Evolutionary conservation across 2,797 vertebrate genomes (phyloP).

Genomic region (Cephalopachus bancanus): DNA sequence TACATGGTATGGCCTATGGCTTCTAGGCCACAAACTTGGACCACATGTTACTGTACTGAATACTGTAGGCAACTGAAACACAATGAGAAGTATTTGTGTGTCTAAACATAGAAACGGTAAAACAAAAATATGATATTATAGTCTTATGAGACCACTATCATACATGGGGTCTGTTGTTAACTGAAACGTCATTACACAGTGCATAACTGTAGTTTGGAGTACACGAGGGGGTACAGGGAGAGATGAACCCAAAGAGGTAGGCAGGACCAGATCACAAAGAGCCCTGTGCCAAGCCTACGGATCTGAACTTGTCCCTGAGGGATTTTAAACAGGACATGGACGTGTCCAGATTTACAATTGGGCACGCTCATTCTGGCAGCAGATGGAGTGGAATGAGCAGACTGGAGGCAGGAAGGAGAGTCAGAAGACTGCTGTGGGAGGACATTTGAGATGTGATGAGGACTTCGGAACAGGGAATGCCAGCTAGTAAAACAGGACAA

Average conservation of each 20-base stretch:
- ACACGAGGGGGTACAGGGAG: not conserved
- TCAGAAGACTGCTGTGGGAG: not conserved
- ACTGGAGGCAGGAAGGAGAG: not conserved
- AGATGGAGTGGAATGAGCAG: not conserved
- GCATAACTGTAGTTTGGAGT: not conserved
- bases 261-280: not conserved
- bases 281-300: not conserved
- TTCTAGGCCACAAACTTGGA: not conserved
- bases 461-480: not conserved
- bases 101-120: not conserved
- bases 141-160: not conserved
- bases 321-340: not conserved
- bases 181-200: not conserved
- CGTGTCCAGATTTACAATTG: not conserved
- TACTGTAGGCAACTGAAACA: not conserved
- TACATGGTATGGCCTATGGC: not conserved
- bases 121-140: not conserved
- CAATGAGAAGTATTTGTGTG: not conserved
- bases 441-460: not conserved
- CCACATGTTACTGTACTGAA: not conserved
- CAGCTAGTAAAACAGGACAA: not conserved
- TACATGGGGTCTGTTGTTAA: not conserved
- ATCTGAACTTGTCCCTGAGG: not conserved
- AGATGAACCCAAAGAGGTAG: not conserved
- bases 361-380: not conserved